Evolutionary conservation across 2,113 vertebrate species (phyloP).

Genomic region (cattle (Bos taurus)): ARS-UCD2.0 NC_037344.1:22389501-22390000

Average conservation of each 20-base stretch:
- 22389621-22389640: neutral
- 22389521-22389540: neutral
- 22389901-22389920: neutral
- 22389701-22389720: neutral
- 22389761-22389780: neutral
- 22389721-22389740: neutral
- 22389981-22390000: neutral
- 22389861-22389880: neutral
- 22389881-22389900: neutral
- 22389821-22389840: neutral
- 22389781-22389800: neutral
- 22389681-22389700: accelerated
- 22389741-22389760: neutral
- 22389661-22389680: neutral
- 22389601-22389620: neutral
- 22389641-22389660: neutral
- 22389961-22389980: neutral
- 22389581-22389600: neutral
- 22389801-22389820: neutral
- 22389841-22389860: neutral
- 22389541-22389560: neutral
- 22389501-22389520: neutral
- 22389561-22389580: neutral
- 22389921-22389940: neutral
- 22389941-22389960: neutral